Percentiles rank a stretch among this genome's conserved stretches.
These are phyloP conservation scores for Antechinus flavipes DNA, from an alignment of 2,113 vertebrate species.

Conservation along the genomic window DNA sequence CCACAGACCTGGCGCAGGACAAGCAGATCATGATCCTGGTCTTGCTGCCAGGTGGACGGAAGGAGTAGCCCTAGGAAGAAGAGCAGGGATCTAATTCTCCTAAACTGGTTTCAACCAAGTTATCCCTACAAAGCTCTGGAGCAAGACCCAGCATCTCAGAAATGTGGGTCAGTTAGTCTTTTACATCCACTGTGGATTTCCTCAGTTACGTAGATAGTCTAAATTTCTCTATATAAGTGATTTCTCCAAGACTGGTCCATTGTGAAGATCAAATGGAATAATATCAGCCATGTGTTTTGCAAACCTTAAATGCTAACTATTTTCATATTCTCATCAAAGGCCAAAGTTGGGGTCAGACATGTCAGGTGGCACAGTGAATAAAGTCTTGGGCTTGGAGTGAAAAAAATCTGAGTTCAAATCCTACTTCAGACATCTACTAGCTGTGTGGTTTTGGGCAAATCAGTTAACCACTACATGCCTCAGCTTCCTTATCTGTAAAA, in stretches of 20 bases:
- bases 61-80: constrained; percentile 75
- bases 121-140: not conserved
- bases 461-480: not conserved
- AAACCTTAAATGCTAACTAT: not conserved
- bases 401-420: not conserved
- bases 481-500: not conserved
- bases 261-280: not conserved
- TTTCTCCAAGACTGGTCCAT: not conserved
- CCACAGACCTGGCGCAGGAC: constrained; percentile 69
- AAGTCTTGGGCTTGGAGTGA: not conserved
- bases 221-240: not conserved
- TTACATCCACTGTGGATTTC: constrained; percentile 25
- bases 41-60: constrained; percentile 59
- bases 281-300: not conserved
- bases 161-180: constrained; percentile 2
- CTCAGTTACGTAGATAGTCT: not conserved
- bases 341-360: not conserved
- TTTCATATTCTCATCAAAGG: not conserved
- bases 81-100: not conserved
- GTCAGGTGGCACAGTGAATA: not conserved
- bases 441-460: not conserved
- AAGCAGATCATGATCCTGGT: constrained; percentile 70
- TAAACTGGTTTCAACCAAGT: not conserved
- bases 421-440: not conserved
- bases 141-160: not conserved